Base-by-base conservation (phyloP, 2,797 vertebrate genomes). In the Enteromius mattozi region DNA sequence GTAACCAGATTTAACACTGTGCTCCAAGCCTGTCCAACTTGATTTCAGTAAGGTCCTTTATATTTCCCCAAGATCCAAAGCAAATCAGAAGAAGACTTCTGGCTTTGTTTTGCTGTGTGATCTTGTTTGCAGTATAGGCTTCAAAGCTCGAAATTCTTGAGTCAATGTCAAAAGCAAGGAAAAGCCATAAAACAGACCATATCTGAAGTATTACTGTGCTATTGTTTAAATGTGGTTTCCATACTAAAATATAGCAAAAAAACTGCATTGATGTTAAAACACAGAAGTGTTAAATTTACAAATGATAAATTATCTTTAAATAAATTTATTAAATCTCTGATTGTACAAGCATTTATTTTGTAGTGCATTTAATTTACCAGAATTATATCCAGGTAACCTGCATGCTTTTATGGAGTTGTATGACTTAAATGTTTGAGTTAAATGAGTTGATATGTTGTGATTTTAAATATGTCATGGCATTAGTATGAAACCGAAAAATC, bases 91-190 rank as follows among this genome's bases (percentile, higher is more conserved):
- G 30, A 30, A 86, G 87, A 66, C 78, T 33, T 84, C 24, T 61
- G 70, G 78, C 27, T 7, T 35, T 89, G 30, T 56, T 75, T 75
- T 87, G 85, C 84, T 71, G 54, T 68, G 24, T 42, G 75, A 77
- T 59, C 54, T 27, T 6, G 35, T 77, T 77, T 17, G 7, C 14
- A 1, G 35, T 27, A 7, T 35, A 59, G 35, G 14, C n/a, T 27
- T 61, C 54, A 40, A n/a, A 16, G 7, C n/a, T 5, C 5, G 2
- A 42, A 17, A 42, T 56, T 37, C 30, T 35, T 4, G 0, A 76
- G 49, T 56, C 30, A 56, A 75, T 19, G 49, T 49, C 6, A n/a
- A 56, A 37, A 37, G 19, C 49, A 76, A 56, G 75, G 59, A 10
- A 75, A 56, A 21, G 21, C 30, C 14, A 56, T 56, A 14, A 56